Base-by-base conservation (phyloP, 2,888 invertebrate species). In the Athripsodes cinereus region DNA sequence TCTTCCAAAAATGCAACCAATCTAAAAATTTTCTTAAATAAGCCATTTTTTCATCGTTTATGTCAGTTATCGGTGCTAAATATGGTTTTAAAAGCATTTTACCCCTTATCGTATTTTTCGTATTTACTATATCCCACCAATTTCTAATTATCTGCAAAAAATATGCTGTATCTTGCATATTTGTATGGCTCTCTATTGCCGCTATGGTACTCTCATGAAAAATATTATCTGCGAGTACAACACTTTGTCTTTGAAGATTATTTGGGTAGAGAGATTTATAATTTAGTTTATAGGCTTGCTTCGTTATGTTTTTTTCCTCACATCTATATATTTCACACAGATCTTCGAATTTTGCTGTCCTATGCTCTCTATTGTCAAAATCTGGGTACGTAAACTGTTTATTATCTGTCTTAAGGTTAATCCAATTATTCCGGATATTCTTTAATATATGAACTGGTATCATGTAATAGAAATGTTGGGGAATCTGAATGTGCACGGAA, bases 371-470 rank as follows among this genome's bases (percentile, higher is more conserved):
- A 8, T 2, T 18, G 10, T 22, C 22, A 52, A 52, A 22, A 22
- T 16, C 22, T 6, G 26, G 26, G 22, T 52, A 21, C 2, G n/a
- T 16, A 31, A 31, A 31, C 31, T 11, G 31, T 31, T 31, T 31
- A 31, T 31, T 31, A 31, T 31, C 31, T 13, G 3, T 52, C 22
- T 22, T 52, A 2, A 52, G 22, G 22, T 52, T 52, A 16, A 52
- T 21, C 52, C 22, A 52, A 52, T 52, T 52, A 22, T 52, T 52
- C 52, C 52, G 18, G 16, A 52, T 52, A 26, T 52, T 52, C 26
- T 52, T 52, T 10, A 52, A 52, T 18, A 52, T 22, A 19, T 52
- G 52, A 3, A 52, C 52, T 11, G 31, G 31, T 31, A 31, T 31
- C 31, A 31, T 11, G 11, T 31, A 31, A 31, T 11, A 31, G 11